Evolutionary conservation across 2,888 invertebrate genomes (phyloP).

Genomic region (Amblyjoppa fuscipennis): DNA sequence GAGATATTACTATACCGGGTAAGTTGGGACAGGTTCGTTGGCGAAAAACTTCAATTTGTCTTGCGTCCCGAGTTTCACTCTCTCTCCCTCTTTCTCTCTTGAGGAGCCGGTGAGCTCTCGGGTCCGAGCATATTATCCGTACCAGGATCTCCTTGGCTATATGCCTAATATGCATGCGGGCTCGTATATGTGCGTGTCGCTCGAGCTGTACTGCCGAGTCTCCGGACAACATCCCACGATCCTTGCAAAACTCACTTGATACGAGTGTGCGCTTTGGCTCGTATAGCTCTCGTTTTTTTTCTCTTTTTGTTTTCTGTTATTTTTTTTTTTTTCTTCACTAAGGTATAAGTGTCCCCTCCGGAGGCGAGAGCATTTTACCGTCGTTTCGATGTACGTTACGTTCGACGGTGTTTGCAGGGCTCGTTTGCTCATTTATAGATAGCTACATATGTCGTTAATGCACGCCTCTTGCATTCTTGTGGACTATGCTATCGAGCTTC

Average conservation of each 20-base stretch:
- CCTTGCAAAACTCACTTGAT: conserved; percentile 31
- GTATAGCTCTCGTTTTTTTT: conserved; percentile 22
- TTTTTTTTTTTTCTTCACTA: conserved; percentile 16
- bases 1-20: conserved; percentile 34
- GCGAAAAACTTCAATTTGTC: conserved; percentile 81
- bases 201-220: neutral
- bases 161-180: conserved; percentile 70
- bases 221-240: conserved; percentile 34
- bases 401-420: neutral
- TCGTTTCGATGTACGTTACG: neutral
- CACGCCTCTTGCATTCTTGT: neutral
- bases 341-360: conserved; percentile 27
- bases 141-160: conserved; percentile 71
- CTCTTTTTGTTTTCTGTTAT: neutral
- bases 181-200: conserved; percentile 4
- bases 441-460: neutral
- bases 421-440: conserved; percentile 1
- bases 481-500: neutral
- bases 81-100: conserved; percentile 22
- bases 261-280: conserved; percentile 23
- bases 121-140: conserved; percentile 68
- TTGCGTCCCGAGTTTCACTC: conserved; percentile 69
- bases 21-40: conserved; percentile 75
- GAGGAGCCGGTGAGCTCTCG: neutral
- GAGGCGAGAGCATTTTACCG: conserved; percentile 20